Base-by-base conservation (phyloP, 2,113 vertebrate genomes). In the Paracanthobrama guichenoti region DNA sequence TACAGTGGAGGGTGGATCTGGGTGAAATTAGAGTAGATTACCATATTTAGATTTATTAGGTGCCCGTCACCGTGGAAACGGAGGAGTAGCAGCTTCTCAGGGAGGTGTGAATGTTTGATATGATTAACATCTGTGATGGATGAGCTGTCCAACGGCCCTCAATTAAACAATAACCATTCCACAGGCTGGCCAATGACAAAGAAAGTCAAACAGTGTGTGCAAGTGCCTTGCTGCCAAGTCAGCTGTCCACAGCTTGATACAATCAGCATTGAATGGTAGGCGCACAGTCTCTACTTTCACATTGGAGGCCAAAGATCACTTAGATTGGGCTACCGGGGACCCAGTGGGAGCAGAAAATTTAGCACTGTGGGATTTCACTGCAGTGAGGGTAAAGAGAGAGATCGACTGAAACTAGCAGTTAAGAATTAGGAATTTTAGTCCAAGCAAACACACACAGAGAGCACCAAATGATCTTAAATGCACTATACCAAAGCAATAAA, bases 241-340 rank as follows among this genome's bases (percentile, higher is more conserved):
- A 92, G 91, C 87, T 87, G 88, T 89, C 89, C 60, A 44, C 71
- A 73, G 88, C 60, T 64, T 83, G 86, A 87, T 79, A 35, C 35
- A 20, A 85, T 85, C 79, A 66, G 62, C 53, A 78, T 10, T 16
- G 48, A 67, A 53, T 83, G 35, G 84, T 16, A 26, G 57, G 64
- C 39, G 4, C 16, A 8, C 35, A 79, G 83, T 18, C 42, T 18
- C 22, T 44, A 26, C 67, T 82, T 67, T 79, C 60, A 50, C 28
- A 3, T 11, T 50, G 55, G 42, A 82, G 76, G 35, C 48, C 86
- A 81, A 42, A 69, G 59, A 81, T 50, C 77, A 71, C 39, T 62
- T n/a, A 67, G 64, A 60, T 55, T 69, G 59, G 60, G 42, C 59
- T 13, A 66, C 59, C n/a, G 50, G 31, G 20, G 46, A 50, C 24